Percentiles rank a stretch among this genome's conserved stretches.
phyloP scores from a whole-genome alignment of 2,113 vertebrate genomes.

The Prinia subflava region DNA sequence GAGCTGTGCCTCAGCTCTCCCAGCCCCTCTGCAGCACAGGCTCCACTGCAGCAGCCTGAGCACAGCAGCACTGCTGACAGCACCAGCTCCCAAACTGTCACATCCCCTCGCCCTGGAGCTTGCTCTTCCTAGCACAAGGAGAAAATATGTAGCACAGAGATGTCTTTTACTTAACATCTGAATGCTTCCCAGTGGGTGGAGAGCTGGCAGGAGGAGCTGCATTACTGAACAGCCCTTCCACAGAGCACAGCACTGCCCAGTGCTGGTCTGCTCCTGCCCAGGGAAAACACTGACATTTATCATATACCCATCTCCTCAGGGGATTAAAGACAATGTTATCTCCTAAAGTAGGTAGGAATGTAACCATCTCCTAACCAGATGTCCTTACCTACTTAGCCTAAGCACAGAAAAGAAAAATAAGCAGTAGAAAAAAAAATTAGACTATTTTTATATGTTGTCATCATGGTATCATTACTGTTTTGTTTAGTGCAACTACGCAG shows the following conservation, averaged over 20 bases:
- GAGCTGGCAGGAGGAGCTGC: neutral
- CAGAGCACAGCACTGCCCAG: neutral
- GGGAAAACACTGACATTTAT: neutral
- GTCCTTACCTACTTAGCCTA: neutral
- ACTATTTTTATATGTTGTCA: neutral
- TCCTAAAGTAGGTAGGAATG: neutral
- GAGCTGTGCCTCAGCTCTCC: fast-evolving
- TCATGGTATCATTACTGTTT: neutral
- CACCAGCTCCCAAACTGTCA: neutral
- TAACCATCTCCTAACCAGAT: neutral
- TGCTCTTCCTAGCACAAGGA: neutral
- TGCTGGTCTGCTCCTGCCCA: neutral
- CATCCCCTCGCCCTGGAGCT: neutral
- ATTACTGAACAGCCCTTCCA: neutral
- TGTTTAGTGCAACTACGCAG: neutral
- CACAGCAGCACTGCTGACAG: neutral
- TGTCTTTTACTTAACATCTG: neutral
- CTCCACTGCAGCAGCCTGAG: neutral
- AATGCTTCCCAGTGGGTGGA: neutral
- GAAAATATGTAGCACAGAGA: neutral
- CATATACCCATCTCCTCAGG: neutral
- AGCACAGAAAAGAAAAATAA: neutral
- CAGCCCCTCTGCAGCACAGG: neutral
- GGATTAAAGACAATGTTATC: neutral
- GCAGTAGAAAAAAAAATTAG: neutral